Evolutionary conservation across 2,888 invertebrate genomes (phyloP).

Genomic region (Pseudoips prasinana): DNA sequence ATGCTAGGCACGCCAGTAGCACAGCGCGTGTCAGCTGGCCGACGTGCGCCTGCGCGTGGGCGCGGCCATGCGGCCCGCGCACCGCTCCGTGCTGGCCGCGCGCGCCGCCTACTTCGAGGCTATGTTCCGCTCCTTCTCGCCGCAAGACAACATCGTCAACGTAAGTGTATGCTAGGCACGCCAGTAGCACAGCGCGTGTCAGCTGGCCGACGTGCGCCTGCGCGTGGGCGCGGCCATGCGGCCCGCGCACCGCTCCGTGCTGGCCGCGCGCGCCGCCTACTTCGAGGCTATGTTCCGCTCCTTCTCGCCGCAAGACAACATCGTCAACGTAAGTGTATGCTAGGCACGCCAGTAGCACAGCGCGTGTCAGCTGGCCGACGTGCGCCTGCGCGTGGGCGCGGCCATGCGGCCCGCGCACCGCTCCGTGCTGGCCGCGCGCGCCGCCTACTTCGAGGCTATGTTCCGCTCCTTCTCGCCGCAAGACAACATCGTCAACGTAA

Average conservation of each 20-base stretch:
- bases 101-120: conserved; percentile 97
- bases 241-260: conserved; percentile 93
- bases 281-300: conserved; percentile 98
- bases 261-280: conserved; percentile 95
- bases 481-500: conserved; percentile 93
- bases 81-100: conserved; percentile 95
- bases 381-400: conserved; percentile 90
- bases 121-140: conserved; percentile 97
- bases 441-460: conserved; percentile 97
- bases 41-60: conserved; percentile 93
- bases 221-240: conserved; percentile 88
- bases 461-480: conserved; percentile 96
- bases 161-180: conserved; percentile 89
- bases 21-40: conserved; percentile 92
- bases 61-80: conserved; percentile 88
- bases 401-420: conserved; percentile 92
- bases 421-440: conserved; percentile 94
- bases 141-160: conserved; percentile 92
- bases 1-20: conserved; percentile 91
- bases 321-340: conserved; percentile 92
- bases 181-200: conserved; percentile 94
- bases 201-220: conserved; percentile 91
- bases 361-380: conserved; percentile 94
- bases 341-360: conserved; percentile 91
- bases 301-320: conserved; percentile 94